Evolutionary conservation across 1,140 invertebrate species (phyloP).

Genomic region (Oncopeltus fasciatus): DNA sequence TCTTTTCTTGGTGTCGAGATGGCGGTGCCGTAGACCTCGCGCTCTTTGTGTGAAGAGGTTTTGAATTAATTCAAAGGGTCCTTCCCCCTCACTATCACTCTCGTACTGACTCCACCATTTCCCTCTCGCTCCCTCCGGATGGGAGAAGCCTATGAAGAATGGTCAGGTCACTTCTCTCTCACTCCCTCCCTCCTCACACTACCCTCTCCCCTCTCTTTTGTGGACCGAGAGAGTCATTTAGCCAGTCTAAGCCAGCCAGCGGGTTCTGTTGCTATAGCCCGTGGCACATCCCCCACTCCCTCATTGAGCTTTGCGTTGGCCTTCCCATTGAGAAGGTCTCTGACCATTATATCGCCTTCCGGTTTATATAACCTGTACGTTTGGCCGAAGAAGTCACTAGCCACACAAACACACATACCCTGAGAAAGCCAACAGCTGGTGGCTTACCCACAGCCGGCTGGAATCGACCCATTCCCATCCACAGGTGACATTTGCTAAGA

Average conservation of each 20-base stretch:
- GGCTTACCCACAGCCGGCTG: too few species aligned
- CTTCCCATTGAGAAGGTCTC: not conserved
- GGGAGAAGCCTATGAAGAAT: conserved; percentile 3
- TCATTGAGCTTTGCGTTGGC: not conserved
- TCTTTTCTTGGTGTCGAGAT: not conserved
- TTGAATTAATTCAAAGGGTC: conserved; percentile 6
- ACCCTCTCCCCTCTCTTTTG: too few species aligned
- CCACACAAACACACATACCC: too few species aligned
- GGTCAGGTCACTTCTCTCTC: too few species aligned
- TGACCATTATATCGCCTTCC: conserved; percentile 7
- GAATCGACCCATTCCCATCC: too few species aligned
- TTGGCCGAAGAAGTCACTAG: too few species aligned
- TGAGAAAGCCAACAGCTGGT: too few species aligned
- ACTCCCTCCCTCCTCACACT: too few species aligned
- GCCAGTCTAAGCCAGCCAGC: not conserved
- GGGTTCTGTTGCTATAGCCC: not conserved
- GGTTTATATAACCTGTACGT: conserved; percentile 7
- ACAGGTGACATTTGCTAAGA: too few species aligned
- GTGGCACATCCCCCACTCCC: conserved; percentile 1
- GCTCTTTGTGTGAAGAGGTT: conserved; percentile 6
- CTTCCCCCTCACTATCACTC: too few species aligned
- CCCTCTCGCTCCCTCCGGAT: not conserved
- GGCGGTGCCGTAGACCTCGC: not conserved
- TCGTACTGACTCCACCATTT: too few species aligned
- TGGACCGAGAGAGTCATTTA: conserved; percentile 6